Percentiles rank a stretch among this genome's conserved stretches.
Evolutionary conservation across 1,140 invertebrate genomes (phyloP).

Genomic region (Rhizoglyphus robini): DNA sequence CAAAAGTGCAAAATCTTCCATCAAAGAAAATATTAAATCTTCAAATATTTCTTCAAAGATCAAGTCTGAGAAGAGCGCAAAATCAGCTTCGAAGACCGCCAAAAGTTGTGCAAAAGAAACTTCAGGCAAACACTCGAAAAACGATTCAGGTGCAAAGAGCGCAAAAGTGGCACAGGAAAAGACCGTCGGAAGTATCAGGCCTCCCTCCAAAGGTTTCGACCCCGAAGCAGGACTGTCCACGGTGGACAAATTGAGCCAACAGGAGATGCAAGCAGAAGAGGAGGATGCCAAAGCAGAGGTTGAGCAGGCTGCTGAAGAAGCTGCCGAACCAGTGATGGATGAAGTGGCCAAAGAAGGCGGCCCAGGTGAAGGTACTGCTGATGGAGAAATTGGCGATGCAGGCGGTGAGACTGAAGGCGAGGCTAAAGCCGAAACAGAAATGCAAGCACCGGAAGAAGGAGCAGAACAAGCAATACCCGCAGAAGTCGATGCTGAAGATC

Average conservation of each 20-base stretch:
- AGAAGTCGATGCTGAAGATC: background rate
- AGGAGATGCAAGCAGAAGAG: background rate
- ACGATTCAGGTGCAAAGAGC: background rate
- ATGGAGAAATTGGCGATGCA: background rate
- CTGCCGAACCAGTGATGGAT: background rate
- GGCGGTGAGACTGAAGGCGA: background rate
- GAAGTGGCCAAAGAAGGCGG: background rate
- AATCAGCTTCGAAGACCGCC: background rate
- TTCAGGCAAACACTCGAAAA: background rate
- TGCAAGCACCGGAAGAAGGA: background rate
- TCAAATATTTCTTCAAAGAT: background rate
- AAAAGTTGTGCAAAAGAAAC: background rate
- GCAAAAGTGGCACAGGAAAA: background rate
- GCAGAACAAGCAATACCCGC: background rate
- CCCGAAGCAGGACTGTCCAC: background rate
- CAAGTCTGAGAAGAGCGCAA: background rate
- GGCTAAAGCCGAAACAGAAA: background rate
- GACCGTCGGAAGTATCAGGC: background rate
- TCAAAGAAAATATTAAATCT: background rate
- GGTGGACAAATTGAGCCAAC: background rate
- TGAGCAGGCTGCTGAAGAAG: background rate
- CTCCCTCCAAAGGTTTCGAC: background rate
- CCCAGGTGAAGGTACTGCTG: background rate
- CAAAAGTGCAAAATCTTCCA: background rate
- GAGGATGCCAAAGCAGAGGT: background rate